phyloP scores from a whole-genome alignment of 2,113 vertebrate species.

The Sceloporus tristichus region DNA sequence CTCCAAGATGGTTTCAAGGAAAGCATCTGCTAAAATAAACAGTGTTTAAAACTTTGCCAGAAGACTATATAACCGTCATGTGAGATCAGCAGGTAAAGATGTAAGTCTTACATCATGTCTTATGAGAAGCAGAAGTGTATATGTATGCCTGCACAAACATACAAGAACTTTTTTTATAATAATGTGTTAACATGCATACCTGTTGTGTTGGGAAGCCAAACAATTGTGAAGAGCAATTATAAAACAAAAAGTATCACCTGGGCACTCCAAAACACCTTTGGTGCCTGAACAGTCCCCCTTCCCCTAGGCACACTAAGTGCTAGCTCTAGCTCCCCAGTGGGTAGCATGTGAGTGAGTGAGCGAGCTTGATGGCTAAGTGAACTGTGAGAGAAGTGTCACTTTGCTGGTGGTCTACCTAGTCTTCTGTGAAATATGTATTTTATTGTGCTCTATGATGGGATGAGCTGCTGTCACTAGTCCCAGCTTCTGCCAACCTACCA shows the following conservation, averaged over 20 bases:
- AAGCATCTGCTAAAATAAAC: not conserved
- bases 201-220: not conserved
- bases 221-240: not conserved
- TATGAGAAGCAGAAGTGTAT: no score
- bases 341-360: not conserved
- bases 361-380: not conserved
- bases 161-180: not conserved
- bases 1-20: not conserved
- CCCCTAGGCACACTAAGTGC: no score
- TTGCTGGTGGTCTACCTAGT: not conserved
- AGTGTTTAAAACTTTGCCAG: not conserved
- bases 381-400: no score
- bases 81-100: not conserved
- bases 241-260: not conserved
- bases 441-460: not conserved
- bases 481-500: no score
- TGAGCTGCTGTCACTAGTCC: no score
- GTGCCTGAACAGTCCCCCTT: no score
- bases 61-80: not conserved
- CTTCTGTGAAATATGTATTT: not conserved
- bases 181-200: not conserved
- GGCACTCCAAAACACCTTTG: not conserved
- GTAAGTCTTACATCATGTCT: not conserved
- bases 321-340: no score
- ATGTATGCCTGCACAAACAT: no score